phyloP scores from a whole-genome alignment of 2,888 invertebrate genomes.

The Torymus aiolomorphi region DNA sequence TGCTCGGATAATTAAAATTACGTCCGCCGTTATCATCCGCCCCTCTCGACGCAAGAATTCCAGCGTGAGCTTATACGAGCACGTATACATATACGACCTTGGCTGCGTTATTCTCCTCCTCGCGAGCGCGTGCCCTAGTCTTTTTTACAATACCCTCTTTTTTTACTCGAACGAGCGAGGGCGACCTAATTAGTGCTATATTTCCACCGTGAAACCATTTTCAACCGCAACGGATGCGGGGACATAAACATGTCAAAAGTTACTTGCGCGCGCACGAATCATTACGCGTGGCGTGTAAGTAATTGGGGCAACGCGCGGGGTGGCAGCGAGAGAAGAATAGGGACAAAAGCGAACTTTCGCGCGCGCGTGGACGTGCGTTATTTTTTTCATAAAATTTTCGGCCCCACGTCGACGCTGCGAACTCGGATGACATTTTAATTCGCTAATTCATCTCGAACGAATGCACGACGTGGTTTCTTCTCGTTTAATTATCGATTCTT shows the following conservation, averaged over 20 bases:
- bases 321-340: conserved; percentile 2
- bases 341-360: conserved; percentile 8
- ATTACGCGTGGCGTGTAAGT: not conserved
- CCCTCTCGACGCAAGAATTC: not conserved
- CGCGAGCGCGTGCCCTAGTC: too few species aligned
- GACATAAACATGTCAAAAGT: conserved; percentile 23
- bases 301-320: conserved; percentile 10
- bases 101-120: too few species aligned
- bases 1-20: conserved; percentile 14
- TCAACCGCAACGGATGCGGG: not conserved
- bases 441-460: too few species aligned
- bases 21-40: not conserved
- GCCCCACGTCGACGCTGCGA: not conserved
- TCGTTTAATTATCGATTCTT: too few species aligned
- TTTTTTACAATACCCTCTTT: not conserved
- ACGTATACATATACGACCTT: too few species aligned
- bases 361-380: too few species aligned
- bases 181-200: conserved; percentile 24
- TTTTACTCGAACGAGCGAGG: not conserved
- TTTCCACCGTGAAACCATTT: conserved; percentile 3
- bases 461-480: too few species aligned
- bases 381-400: conserved; percentile 13
- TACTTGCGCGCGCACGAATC: conserved; percentile 2
- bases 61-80: too few species aligned
- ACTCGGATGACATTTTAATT: not conserved